These are phyloP conservation scores for Aphelinus certus DNA, from an alignment of 1,140 invertebrate genomes.

Conservation along the genomic window DNA sequence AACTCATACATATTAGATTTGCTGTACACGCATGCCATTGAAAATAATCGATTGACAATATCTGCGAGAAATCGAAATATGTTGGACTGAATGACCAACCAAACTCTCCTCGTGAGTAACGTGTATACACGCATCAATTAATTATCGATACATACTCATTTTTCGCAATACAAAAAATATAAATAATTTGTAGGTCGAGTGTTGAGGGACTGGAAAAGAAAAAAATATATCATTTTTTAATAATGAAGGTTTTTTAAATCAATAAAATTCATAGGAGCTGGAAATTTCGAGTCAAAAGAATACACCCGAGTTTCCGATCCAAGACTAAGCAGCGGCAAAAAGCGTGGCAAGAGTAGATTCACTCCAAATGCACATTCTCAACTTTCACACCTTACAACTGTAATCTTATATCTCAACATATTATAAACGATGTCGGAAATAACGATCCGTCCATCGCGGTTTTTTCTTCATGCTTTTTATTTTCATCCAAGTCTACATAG, in stretches of 20 bases:
- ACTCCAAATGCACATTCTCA: neutral
- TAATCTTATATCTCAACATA: neutral
- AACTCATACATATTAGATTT: no score
- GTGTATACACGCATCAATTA: no score
- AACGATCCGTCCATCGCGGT: neutral
- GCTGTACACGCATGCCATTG: no score
- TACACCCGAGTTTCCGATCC: neutral
- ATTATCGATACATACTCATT: no score
- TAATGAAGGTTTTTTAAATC: no score
- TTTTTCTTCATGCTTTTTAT: neutral
- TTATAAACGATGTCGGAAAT: neutral
- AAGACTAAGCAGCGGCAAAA: slow-evolving; percentile 17
- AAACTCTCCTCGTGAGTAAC: no score
- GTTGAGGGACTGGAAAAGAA: no score
- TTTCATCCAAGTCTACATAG: neutral
- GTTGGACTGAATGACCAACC: neutral
- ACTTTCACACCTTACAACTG: neutral
- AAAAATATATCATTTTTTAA: no score
- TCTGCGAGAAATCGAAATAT: neutral
- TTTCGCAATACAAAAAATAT: no score
- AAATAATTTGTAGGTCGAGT: no score
- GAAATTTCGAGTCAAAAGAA: slow-evolving; percentile 4
- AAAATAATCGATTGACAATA: no score
- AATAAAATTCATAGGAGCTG: no score
- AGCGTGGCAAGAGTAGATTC: neutral